Percentiles rank a stretch among this genome's conserved stretches.
These are phyloP conservation scores for Arizona elegans DNA, from an alignment of 2,113 vertebrate genomes.

Conservation along the genomic window DNA sequence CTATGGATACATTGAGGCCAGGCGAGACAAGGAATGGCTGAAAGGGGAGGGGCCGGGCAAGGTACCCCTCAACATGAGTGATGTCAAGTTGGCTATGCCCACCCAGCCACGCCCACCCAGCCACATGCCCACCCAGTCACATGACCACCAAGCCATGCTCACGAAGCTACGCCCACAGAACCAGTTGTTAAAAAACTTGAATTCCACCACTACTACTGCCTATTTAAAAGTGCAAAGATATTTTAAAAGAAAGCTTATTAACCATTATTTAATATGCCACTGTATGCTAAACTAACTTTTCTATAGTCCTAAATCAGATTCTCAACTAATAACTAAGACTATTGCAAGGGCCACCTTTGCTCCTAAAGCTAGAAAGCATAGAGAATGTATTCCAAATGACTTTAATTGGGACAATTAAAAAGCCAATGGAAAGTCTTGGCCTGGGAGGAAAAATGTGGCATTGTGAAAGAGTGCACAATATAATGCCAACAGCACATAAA, in stretches of 20 bases:
- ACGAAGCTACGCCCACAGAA: no score
- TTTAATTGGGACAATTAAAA: not conserved
- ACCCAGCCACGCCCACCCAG: no score
- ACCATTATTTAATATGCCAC: not conserved
- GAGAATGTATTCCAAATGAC: not conserved
- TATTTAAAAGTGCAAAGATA: not conserved
- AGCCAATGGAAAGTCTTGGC: not conserved
- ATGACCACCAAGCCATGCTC: no score
- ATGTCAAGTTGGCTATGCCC: no score
- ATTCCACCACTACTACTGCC: not conserved
- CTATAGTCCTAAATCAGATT: not conserved
- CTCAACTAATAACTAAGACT: not conserved
- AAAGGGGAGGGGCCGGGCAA: no score
- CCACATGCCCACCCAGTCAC: no score
- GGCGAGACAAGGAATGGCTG: no score
- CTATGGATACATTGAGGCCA: no score
- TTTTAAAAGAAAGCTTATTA: not conserved
- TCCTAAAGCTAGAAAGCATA: fast-evolving
- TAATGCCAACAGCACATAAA: not conserved
- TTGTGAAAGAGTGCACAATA: not conserved
- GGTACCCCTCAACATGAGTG: no score
- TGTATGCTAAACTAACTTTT: not conserved
- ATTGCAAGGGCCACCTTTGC: not conserved
- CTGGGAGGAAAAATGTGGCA: not conserved
- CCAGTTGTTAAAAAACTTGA: no score